These are phyloP conservation scores for Calliopum simillimum DNA, from an alignment of 2,888 invertebrate species.

Conservation along the genomic window DNA sequence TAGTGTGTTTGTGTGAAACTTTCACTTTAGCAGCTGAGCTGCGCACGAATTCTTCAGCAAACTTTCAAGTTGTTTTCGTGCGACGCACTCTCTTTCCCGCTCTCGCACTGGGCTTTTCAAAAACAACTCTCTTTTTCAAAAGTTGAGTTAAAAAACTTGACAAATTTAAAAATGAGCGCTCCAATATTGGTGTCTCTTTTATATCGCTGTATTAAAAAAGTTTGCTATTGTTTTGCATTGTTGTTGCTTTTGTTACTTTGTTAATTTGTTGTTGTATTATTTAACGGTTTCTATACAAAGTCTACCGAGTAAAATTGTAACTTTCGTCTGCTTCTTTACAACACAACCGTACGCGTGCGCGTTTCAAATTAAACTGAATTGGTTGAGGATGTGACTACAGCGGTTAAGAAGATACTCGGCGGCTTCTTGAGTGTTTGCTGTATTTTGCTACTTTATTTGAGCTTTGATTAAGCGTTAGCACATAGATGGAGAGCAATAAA, in stretches of 20 bases:
- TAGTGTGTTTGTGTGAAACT: conserved; percentile 50
- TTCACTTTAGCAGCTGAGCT: conserved; percentile 61
- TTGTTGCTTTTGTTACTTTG: not conserved
- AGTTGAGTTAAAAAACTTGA: not conserved
- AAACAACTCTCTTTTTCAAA: not conserved
- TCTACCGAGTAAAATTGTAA: too few relatives aligned
- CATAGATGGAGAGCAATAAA: too few relatives aligned
- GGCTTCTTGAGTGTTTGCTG: not conserved
- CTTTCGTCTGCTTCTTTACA: too few relatives aligned
- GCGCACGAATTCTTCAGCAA: conserved; percentile 3
- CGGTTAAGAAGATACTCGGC: conserved; percentile 18
- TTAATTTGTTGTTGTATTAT: too few relatives aligned
- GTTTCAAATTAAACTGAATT: conserved; percentile 56
- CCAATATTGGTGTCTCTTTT: too few relatives aligned
- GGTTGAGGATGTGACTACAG: conserved; percentile 44
- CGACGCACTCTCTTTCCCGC: not conserved
- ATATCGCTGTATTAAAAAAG: not conserved
- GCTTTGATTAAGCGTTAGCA: too few relatives aligned
- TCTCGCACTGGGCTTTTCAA: not conserved
- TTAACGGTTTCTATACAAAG: too few relatives aligned
- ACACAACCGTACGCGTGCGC: conserved; percentile 48
- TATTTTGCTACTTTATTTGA: too few relatives aligned
- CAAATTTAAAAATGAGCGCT: not conserved
- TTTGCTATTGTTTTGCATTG: too few relatives aligned
- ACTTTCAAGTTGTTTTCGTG: conserved; percentile 19